Percentiles rank a stretch among this genome's conserved stretches.
Conservation (phyloP, 2,113 vertebrate species). For the Mystacornis crossleyi region DNA sequence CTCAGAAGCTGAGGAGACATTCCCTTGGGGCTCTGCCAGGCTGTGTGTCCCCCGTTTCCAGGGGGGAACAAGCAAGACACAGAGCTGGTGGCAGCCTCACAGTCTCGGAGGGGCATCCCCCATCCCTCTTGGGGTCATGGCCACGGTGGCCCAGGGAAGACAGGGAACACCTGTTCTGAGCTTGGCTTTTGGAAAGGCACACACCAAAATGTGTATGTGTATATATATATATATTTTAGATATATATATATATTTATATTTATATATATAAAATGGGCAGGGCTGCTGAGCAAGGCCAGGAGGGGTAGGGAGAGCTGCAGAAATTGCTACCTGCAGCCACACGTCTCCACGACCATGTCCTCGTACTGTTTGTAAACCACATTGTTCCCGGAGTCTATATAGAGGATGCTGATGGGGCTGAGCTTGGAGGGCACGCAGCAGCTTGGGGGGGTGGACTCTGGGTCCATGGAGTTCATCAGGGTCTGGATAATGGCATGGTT, state of each 20-base stretch:
- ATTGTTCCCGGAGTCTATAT: constrained; percentile 88
- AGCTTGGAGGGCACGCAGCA: constrained; percentile 89
- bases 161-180: not conserved
- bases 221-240: not conserved
- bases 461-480: constrained; percentile 90
- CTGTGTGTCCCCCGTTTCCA: not conserved
- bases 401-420: constrained; percentile 90
- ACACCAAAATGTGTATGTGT: not conserved
- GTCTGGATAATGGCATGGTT: constrained; percentile 92
- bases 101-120: not conserved
- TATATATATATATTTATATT: constrained; percentile 4
- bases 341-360: constrained; percentile 90
- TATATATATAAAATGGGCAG: not conserved
- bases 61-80: not conserved
- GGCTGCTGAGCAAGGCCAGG: not conserved
- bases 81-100: not conserved
- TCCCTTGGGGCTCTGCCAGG: not conserved
- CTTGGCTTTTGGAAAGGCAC: constrained; percentile 26
- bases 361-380: constrained; percentile 92
- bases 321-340: constrained; percentile 89
- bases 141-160: not conserved
- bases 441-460: constrained; percentile 84
- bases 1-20: not conserved
- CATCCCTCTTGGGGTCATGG: not conserved
- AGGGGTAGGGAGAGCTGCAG: not conserved